A percentile compares a stretch with the other conserved stretches of the same genome.
Conservation (phyloP, 2,113 vertebrate species). For the Eubucco bourcierii region DNA sequence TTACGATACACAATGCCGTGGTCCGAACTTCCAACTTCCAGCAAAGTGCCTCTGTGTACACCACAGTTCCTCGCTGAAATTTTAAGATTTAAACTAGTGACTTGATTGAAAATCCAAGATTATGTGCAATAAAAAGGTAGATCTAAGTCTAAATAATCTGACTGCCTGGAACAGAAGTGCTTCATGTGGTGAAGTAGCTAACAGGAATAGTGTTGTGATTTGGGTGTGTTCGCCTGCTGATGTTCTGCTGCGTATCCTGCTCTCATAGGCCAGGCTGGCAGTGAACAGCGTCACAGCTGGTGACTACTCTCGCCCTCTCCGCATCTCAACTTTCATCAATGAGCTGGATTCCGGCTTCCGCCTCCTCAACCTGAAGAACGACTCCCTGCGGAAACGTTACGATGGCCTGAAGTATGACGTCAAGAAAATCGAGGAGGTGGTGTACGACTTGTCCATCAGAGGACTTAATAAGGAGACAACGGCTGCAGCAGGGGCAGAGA, state of each 20-base stretch:
- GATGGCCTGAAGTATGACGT: slow-evolving; percentile 98
- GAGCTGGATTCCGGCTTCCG: slow-evolving; percentile 97
- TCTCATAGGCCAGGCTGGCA: slow-evolving; percentile 85
- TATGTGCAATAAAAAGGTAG: neutral
- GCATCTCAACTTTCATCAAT: slow-evolving; percentile 96
- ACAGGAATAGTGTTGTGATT: neutral
- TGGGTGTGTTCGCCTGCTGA: neutral
- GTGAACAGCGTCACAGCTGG: slow-evolving; percentile 98
- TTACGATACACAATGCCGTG: neutral
- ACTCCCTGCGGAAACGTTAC: slow-evolving; percentile 95
- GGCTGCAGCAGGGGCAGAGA: slow-evolving; percentile 65
- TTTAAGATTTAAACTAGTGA: neutral
- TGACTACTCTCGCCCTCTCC: slow-evolving; percentile 91
- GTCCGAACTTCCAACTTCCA: neutral
- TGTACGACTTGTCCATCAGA: slow-evolving; percentile 95
- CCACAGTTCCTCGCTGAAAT: neutral
- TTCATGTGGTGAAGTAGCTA: neutral
- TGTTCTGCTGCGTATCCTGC: neutral
- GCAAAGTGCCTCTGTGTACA: neutral
- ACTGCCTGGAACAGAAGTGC: neutral
- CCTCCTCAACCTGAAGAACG: slow-evolving; percentile 96
- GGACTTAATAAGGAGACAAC: slow-evolving; percentile 88
- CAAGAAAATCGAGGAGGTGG: slow-evolving; percentile 98
- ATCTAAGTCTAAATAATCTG: neutral
- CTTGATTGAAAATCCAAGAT: neutral